Base-by-base conservation (phyloP, 2,888 invertebrate species). In the Heliconius ethilla region DNA sequence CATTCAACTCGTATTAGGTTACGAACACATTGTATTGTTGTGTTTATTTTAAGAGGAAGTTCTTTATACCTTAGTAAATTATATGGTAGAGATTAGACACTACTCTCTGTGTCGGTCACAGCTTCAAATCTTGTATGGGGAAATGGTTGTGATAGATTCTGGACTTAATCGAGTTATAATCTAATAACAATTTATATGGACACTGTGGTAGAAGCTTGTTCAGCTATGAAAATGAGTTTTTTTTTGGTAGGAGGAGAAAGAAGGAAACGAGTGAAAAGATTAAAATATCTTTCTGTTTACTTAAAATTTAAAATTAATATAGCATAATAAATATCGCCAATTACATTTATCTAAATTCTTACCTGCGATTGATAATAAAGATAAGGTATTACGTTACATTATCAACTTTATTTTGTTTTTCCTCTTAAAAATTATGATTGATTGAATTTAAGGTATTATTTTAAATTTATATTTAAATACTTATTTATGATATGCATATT, bases 1-100 rank as follows among this genome's bases (percentile, higher is more conserved):
- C 92, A 90, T 92, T 92, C 91, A 92, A 92, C 92, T 82, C 75
- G 59, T 25, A 51, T 74, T 75, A 79, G 67, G 80, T 77, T 79
- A 80, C 45, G 77, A 75, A 81, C 62, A 79, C 80, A 80, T 77
- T 66, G 66, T 72, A 74, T 63, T 69, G 3, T 69, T 69, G 40
- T 69, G 25, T 25, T 69, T 69, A 25, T 25, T 69, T 69, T 69
- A 15, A 40, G n/a, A 40, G 27, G 63, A 25, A 69, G 25, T 10
- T 25, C 5, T 1, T 15, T 25, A 25, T 40, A 45, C 2, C 40
- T 25, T 9, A 40, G 15, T 69, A 3, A 45, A 40, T 69, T 69
- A 69, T 40, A 15, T 69, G 13, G 25, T 7, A 63, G 25, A 25
- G 13, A 63, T 63, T 9, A n/a, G 66, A 11, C 33, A n/a, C 22